A percentile compares a stretch with the other conserved stretches of the same genome.
Evolutionary conservation across 2,113 vertebrate genomes (phyloP).

Genomic region (Papio anubis): DNA sequence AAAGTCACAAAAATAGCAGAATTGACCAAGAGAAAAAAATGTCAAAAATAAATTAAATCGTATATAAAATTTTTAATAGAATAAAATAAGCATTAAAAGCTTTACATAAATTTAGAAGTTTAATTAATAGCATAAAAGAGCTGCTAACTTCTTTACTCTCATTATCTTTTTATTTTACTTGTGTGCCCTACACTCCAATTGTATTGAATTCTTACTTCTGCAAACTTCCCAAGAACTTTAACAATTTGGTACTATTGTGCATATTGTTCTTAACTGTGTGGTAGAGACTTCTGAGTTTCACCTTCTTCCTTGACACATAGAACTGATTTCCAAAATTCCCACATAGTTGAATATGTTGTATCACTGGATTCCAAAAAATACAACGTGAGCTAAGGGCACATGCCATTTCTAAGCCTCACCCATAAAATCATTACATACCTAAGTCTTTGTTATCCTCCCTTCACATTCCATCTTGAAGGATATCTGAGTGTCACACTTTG

Average conservation of each 20-base stretch:
- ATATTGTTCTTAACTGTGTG: not conserved
- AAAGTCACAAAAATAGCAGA: conserved; percentile 6
- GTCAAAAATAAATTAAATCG: not conserved
- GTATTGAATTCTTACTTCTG: not conserved
- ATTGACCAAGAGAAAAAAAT: not conserved
- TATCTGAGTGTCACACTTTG: not conserved
- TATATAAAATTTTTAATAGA: conserved; percentile 30
- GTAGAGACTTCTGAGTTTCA: not conserved
- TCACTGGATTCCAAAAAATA: not conserved
- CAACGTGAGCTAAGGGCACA: not conserved
- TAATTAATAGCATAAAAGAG: not conserved
- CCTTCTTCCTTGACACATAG: not conserved
- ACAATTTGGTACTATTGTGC: not conserved
- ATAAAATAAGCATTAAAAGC: conserved; percentile 4
- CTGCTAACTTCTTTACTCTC: not conserved
- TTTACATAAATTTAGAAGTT: not conserved
- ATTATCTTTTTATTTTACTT: not conserved
- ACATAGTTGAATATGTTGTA: not conserved
- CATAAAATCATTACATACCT: not conserved
- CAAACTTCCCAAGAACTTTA: not conserved
- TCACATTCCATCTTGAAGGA: not conserved
- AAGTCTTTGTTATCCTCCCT: not conserved
- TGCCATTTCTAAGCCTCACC: not conserved
- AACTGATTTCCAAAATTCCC: not conserved
- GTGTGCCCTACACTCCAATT: not conserved